Percentiles rank a stretch among this genome's conserved stretches.
Evolutionary conservation across 2,113 vertebrate genomes (phyloP).

Genomic region (Sinocyclocheilus anophthalmus): DNA sequence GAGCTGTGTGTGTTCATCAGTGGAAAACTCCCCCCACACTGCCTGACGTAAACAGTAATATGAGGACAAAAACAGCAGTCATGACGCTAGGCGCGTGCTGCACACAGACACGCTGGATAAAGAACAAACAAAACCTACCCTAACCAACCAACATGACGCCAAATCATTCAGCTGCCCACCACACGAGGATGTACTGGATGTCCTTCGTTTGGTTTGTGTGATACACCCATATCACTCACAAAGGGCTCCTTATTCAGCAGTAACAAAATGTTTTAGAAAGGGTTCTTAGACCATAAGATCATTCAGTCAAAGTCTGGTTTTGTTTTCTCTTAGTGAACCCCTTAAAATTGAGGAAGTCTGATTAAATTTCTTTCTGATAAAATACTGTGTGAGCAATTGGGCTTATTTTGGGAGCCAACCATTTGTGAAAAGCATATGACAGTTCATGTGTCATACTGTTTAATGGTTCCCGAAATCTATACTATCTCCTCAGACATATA

Average conservation of each 20-base stretch:
- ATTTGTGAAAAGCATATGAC: background rate
- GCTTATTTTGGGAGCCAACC: background rate
- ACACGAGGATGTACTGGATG: background rate
- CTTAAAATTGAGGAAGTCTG: background rate
- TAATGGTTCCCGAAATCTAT: background rate
- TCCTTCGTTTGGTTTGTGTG: background rate
- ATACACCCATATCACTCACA: background rate
- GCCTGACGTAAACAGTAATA: conserved; percentile 55
- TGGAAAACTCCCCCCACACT: conserved; percentile 80
- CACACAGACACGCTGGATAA: background rate
- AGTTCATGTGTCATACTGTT: background rate
- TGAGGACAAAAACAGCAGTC: conserved; percentile 36
- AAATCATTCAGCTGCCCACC: background rate
- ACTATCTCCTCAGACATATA: background rate
- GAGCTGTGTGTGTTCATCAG: conserved; percentile 70
- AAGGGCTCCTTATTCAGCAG: background rate
- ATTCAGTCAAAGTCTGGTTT: background rate
- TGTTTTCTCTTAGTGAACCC: too few species aligned
- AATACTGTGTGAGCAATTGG: background rate
- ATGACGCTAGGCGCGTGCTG: conserved; percentile 14
- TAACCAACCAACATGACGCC: too few species aligned
- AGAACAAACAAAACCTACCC: background rate
- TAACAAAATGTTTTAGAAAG: background rate
- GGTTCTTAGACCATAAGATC: background rate
- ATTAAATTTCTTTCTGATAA: background rate